Conservation (phyloP, 2,113 vertebrate species). For the Actinemys pallida region DNA sequence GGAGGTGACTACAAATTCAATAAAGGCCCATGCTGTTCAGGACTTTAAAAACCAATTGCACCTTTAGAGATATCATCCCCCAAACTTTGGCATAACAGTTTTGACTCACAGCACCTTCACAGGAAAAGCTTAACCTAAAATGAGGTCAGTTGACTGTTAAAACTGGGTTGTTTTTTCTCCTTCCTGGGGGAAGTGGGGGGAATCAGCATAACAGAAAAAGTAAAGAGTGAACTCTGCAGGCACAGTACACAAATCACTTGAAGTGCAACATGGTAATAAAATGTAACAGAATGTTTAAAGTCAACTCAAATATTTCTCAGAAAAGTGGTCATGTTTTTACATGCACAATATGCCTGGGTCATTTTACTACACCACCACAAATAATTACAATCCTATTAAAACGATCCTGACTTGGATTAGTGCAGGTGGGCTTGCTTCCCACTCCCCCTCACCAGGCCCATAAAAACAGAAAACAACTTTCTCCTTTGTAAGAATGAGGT, state of each 20-base stretch:
- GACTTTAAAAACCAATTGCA: not conserved
- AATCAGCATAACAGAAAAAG: slow-evolving; percentile 5
- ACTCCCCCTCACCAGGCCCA: slow-evolving; percentile 11
- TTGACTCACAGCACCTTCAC: not conserved
- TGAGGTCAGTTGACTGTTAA: not conserved
- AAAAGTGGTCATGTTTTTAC: slow-evolving; percentile 45
- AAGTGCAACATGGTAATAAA: slow-evolving; percentile 49
- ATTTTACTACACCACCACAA: slow-evolving; percentile 64
- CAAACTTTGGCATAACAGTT: not conserved
- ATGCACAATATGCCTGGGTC: not conserved
- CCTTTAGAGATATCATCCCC: not conserved
- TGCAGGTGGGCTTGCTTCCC: slow-evolving; percentile 36
- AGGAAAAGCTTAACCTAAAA: not conserved
- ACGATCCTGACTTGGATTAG: slow-evolving; percentile 53
- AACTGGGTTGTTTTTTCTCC: not conserved
- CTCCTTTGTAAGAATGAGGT: slow-evolving; percentile 30
- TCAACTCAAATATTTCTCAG: slow-evolving; percentile 37
- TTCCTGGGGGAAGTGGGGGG: not conserved
- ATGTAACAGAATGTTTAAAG: slow-evolving; percentile 50
- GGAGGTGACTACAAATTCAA: not conserved
- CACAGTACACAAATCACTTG: slow-evolving; percentile 11
- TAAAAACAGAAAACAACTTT: slow-evolving; percentile 30
- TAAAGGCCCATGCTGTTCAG: not conserved
- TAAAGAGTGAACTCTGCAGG: slow-evolving; percentile 6
- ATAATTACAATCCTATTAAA: slow-evolving; percentile 68